A percentile compares a stretch with the other conserved stretches of the same genome.
These are phyloP conservation scores for Acleris sparsana DNA, from an alignment of 2,888 invertebrate species.

Conservation along the genomic window DNA sequence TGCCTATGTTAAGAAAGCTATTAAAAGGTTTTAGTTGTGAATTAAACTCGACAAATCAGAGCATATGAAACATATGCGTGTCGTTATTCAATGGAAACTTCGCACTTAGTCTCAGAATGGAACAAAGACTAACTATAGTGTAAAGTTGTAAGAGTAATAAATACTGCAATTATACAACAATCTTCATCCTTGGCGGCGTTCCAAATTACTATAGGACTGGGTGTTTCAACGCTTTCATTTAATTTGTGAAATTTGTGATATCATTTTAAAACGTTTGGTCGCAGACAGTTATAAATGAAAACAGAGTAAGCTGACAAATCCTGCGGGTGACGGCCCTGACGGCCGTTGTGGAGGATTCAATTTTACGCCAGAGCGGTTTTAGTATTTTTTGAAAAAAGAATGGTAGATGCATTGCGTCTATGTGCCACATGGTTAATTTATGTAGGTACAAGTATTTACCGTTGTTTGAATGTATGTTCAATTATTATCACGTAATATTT, in stretches of 20 bases:
- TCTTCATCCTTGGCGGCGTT: constrained; percentile 43
- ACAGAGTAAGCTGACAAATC: constrained; percentile 32
- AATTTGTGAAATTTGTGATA: constrained; percentile 39
- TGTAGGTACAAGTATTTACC: not conserved
- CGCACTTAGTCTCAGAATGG: constrained; percentile 13
- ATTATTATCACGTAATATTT: too few species aligned
- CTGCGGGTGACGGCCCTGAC: constrained; percentile 30
- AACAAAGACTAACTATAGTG: constrained; percentile 26
- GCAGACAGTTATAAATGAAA: constrained; percentile 35
- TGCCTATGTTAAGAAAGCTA: constrained; percentile 15
- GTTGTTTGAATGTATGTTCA: too few species aligned
- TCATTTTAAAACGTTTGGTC: constrained; percentile 24
- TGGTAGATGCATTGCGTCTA: constrained; percentile 14
- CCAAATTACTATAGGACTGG: constrained; percentile 49
- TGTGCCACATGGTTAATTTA: not conserved
- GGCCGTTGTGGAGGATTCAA: constrained; percentile 31
- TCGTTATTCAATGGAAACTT: constrained; percentile 7
- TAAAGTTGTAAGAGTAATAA: constrained; percentile 37
- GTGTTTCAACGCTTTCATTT: constrained; percentile 47
- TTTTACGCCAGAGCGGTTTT: constrained; percentile 29
- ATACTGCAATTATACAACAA: constrained; percentile 46
- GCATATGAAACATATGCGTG: not conserved
- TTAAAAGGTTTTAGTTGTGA: constrained; percentile 2
- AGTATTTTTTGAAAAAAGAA: constrained; percentile 25
- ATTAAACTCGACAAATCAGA: constrained; percentile 4